phyloP scores from a whole-genome alignment of 37 sponge, comb jelly and placozoan species.

The Haliclona indistincta region DNA sequence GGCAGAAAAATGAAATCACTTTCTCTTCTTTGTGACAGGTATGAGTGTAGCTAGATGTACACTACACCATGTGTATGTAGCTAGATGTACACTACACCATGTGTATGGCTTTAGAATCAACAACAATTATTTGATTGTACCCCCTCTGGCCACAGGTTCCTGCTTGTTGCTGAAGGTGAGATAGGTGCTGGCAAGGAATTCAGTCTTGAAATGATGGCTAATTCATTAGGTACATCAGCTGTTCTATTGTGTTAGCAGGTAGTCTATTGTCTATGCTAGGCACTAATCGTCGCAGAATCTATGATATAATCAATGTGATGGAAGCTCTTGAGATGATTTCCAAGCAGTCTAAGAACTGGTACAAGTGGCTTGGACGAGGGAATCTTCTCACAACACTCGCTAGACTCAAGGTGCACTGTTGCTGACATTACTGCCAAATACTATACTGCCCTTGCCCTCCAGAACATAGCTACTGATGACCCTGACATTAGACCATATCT shows the following conservation, averaged over 20 bases:
- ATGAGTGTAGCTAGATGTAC: neutral
- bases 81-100: neutral
- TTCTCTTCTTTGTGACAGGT: slow-evolving; percentile 75
- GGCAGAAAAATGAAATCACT: slow-evolving; percentile 84
- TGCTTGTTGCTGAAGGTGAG: slow-evolving; percentile 59
- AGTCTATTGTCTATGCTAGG: slow-evolving; percentile 15
- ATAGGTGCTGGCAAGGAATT: slow-evolving; percentile 61
- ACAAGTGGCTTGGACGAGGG: slow-evolving; percentile 72
- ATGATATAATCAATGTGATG: slow-evolving; percentile 92
- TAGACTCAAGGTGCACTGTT: slow-evolving; percentile 66
- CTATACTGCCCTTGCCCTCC: neutral
- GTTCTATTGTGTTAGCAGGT: neutral
- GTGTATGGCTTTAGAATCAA: neutral
- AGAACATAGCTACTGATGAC: slow-evolving; percentile 67
- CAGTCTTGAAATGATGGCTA: slow-evolving; percentile 69
- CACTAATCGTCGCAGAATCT: slow-evolving; percentile 84
- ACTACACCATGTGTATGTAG: neutral
- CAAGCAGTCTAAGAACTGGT: slow-evolving; percentile 86
- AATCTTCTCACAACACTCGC: slow-evolving; percentile 72
- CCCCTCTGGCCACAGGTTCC: slow-evolving; percentile 40
- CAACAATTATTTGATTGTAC: neutral
- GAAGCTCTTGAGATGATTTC: slow-evolving; percentile 86
- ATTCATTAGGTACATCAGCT: slow-evolving; percentile 25
- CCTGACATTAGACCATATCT: slow-evolving; percentile 37
- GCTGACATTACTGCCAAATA: neutral